Percentiles rank a stretch among this genome's conserved stretches.
These are phyloP conservation scores for Torymus aiolomorphi DNA, from an alignment of 2,888 invertebrate genomes.

Conservation along the genomic window DNA sequence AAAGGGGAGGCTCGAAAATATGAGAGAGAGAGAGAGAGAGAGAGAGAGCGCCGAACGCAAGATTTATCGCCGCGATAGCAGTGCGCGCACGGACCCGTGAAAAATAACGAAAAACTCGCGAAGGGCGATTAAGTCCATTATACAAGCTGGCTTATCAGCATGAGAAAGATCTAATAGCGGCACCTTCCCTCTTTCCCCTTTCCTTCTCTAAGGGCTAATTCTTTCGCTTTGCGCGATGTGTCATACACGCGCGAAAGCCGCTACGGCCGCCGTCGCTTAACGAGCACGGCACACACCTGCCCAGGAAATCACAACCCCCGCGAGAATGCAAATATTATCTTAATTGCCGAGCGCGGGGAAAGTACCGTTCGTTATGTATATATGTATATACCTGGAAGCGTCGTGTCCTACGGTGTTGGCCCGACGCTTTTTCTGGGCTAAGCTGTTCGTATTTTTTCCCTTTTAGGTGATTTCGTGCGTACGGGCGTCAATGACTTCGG, in stretches of 20 bases:
- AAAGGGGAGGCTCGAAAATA: neutral
- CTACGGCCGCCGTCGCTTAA: slow-evolving; percentile 48
- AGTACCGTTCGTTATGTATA: slow-evolving; percentile 60
- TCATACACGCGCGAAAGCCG: slow-evolving; percentile 66
- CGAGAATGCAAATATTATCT: slow-evolving; percentile 74
- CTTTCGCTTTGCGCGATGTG: slow-evolving; percentile 64
- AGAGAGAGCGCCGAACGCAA: slow-evolving; percentile 51
- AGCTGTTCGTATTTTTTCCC: neutral
- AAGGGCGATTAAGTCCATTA: slow-evolving; percentile 74
- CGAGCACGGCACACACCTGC: slow-evolving; percentile 68
- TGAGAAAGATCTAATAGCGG: slow-evolving; percentile 75
- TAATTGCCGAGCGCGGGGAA: slow-evolving; percentile 70
- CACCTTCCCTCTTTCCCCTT: slow-evolving; percentile 45
- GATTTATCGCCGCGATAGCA: slow-evolving; percentile 63
- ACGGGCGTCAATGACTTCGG: slow-evolving; percentile 19
- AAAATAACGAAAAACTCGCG: slow-evolving; percentile 75
- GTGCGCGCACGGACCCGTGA: slow-evolving; percentile 69
- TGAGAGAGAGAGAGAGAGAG: neutral
- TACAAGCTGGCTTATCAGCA: slow-evolving; percentile 73
- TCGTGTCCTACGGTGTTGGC: slow-evolving; percentile 41
- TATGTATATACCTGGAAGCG: slow-evolving; percentile 57
- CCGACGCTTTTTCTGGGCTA: neutral
- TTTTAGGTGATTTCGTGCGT: no score
- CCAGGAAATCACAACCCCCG: slow-evolving; percentile 74
- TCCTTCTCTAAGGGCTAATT: no score